phyloP scores from a whole-genome alignment of 2,888 invertebrate genomes.

The Endomychus coccineus region DNA sequence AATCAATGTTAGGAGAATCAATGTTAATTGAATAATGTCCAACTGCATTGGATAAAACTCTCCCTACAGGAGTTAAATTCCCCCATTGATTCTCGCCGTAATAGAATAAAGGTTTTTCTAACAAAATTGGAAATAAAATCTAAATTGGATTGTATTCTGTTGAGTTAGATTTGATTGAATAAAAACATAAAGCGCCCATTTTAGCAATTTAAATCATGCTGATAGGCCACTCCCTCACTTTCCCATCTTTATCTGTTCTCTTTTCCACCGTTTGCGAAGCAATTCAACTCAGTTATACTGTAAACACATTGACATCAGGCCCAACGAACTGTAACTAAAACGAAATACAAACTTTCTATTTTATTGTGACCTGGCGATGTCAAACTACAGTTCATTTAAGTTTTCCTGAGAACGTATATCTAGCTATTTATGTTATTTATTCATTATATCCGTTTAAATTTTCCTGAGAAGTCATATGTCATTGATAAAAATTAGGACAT shows the following conservation, averaged over 20 bases:
- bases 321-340: constrained; percentile 30
- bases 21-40: constrained; percentile 38
- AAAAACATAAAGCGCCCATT: constrained; percentile 44
- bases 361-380: too few species aligned
- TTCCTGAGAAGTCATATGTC: too few species aligned
- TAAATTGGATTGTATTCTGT: constrained; percentile 36
- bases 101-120: constrained; percentile 34
- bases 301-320: constrained; percentile 7
- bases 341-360: constrained; percentile 1
- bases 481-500: too few species aligned
- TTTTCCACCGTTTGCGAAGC: neutral
- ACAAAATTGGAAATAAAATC: constrained; percentile 35
- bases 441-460: too few species aligned
- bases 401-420: too few species aligned
- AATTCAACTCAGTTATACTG: too few species aligned
- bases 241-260: neutral
- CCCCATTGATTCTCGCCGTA: constrained; percentile 31
- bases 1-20: constrained; percentile 31
- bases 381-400: too few species aligned
- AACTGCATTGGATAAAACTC: constrained; percentile 33
- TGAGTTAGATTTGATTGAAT: constrained; percentile 39
- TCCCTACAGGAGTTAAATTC: constrained; percentile 32
- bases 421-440: too few species aligned
- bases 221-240: constrained; percentile 32
- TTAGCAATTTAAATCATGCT: constrained; percentile 44